Percentiles rank a stretch among this genome's conserved stretches.
These are phyloP conservation scores for Drosophila macrospina DNA, from an alignment of 2,888 invertebrate genomes.

Conservation along the genomic window DNA sequence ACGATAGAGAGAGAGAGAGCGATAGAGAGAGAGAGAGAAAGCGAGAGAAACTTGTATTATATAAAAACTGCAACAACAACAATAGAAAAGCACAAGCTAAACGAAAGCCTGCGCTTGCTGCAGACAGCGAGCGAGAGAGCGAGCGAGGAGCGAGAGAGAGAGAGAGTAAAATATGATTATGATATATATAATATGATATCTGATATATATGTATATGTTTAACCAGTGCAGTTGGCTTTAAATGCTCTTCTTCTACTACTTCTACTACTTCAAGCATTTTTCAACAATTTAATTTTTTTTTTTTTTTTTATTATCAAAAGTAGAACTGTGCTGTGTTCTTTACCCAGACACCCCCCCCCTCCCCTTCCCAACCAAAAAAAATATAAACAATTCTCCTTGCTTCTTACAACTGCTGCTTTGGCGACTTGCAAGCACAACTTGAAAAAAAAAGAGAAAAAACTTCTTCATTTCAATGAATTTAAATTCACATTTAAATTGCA, in stretches of 20 bases:
- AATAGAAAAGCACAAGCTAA: background rate
- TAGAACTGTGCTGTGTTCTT: constrained; percentile 67
- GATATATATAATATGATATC: constrained; percentile 24
- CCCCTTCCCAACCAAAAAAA: too few species aligned
- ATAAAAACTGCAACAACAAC: constrained; percentile 37
- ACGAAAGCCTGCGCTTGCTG: too few species aligned
- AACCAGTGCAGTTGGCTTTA: constrained; percentile 80
- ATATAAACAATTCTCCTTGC: constrained; percentile 14
- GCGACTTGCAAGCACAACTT: constrained; percentile 3
- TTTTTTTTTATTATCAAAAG: constrained; percentile 25
- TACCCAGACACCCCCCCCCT: too few species aligned
- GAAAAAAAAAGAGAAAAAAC: too few species aligned
- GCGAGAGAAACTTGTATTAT: constrained; percentile 63
- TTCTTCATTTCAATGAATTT: constrained; percentile 64
- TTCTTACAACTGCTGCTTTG: constrained; percentile 8
- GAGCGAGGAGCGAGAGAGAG: constrained; percentile 5
- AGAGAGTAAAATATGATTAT: constrained; percentile 1
- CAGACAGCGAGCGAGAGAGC: background rate
- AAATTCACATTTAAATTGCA: constrained; percentile 69
- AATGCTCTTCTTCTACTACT: constrained; percentile 63
- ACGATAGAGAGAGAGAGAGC: constrained; percentile 2
- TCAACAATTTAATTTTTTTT: constrained; percentile 35
- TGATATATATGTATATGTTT: constrained; percentile 17
- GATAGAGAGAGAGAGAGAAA: constrained; percentile 22
- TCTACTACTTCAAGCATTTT: constrained; percentile 47